A percentile compares a stretch with the other conserved stretches of the same genome.
These are phyloP conservation scores for Melanocharis versteri DNA, from an alignment of 2,113 vertebrate genomes.

Conservation along the genomic window DNA sequence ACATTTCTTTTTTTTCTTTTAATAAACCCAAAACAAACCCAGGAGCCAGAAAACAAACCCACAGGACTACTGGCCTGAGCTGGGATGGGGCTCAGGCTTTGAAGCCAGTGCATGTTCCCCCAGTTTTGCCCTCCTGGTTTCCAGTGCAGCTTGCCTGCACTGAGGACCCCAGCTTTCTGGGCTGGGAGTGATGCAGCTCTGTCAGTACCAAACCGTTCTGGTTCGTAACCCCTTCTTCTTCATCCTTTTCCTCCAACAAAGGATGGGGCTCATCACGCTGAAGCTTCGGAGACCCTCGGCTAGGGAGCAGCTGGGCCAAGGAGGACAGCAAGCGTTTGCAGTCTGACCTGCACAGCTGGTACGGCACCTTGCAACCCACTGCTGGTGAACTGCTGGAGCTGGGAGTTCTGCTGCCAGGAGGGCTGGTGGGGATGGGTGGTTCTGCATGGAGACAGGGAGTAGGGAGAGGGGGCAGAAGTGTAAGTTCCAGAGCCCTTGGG, in stretches of 20 bases:
- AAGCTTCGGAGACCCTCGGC: not conserved
- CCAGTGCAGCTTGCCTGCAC: not conserved
- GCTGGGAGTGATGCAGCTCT: not conserved
- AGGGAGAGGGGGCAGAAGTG: not conserved
- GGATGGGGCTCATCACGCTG: not conserved
- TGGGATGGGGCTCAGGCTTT: not conserved
- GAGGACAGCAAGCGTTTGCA: not conserved
- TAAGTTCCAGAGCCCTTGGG: not conserved
- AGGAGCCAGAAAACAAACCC: not conserved
- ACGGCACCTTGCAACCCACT: rapidly evolving
- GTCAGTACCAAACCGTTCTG: not conserved
- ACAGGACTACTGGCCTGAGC: not conserved
- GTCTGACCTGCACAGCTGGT: not conserved
- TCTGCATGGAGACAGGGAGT: not conserved
- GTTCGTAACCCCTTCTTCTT: not conserved
- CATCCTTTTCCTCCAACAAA: not conserved
- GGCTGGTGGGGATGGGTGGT: not conserved
- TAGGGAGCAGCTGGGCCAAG: not conserved
- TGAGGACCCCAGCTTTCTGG: not conserved
- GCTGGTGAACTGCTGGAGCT: not conserved
- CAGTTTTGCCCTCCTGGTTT: rapidly evolving
- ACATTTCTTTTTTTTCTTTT: not conserved
- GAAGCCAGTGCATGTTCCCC: not conserved
- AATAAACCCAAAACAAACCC: not conserved
- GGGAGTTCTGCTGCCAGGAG: not conserved